Evolutionary conservation across 1,140 invertebrate genomes (phyloP).

Genomic region (Leptestheria dahalacensis): DNA sequence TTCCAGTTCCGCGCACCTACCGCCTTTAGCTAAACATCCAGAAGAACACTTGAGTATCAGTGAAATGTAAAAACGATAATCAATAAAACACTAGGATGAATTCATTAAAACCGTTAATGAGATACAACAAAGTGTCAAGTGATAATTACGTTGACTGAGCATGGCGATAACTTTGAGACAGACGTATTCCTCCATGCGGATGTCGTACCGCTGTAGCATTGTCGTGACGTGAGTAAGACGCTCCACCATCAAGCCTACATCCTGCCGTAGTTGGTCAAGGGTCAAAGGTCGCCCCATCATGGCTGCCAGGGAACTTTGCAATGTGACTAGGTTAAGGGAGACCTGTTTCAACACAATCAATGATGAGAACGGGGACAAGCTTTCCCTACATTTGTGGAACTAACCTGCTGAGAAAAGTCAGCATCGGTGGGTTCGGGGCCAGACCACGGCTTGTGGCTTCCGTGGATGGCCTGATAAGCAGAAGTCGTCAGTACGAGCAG

Average conservation of each 20-base stretch:
- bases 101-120: background rate
- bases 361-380: background rate
- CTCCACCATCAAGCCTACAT: conserved; percentile 84
- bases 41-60: too few relatives aligned
- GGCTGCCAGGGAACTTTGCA: conserved; percentile 74
- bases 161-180: conserved; percentile 91
- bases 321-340: conserved; percentile 42
- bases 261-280: conserved; percentile 75
- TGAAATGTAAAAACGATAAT: too few relatives aligned
- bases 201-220: conserved; percentile 71
- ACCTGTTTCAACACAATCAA: conserved; percentile 21
- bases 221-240: conserved; percentile 84
- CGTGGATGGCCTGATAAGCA: conserved; percentile 81
- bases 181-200: conserved; percentile 88
- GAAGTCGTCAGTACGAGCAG: conserved; percentile 83
- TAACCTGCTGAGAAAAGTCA: conserved; percentile 61
- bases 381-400: too few relatives aligned
- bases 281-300: conserved; percentile 82
- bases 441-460: conserved; percentile 33
- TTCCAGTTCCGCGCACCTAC: conserved; percentile 36
- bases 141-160: conserved; percentile 41
- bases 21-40: conserved; percentile 11
- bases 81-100: conserved; percentile 11
- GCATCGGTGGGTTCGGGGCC: conserved; percentile 31
- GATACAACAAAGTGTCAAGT: background rate